These are phyloP conservation scores for Celastrina argiolus DNA, from an alignment of 2,888 invertebrate genomes.

Conservation along the genomic window DNA sequence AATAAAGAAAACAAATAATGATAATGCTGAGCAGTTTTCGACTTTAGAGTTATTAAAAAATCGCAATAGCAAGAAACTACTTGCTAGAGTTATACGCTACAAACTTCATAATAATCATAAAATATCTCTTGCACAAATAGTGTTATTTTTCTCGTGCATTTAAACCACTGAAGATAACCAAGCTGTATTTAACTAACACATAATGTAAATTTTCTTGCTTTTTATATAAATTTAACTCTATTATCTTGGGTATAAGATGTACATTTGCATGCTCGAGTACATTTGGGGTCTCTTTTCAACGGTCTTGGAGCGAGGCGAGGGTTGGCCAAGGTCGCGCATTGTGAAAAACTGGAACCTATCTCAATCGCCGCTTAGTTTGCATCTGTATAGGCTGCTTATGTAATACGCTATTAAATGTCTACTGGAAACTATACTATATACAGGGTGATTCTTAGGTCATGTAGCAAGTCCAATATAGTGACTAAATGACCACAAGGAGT, in stretches of 20 bases:
- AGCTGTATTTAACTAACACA: background rate
- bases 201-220: background rate
- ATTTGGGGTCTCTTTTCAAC: conserved; percentile 21
- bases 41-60: too few relatives aligned
- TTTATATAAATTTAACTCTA: background rate
- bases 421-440: background rate
- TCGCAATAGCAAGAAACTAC: too few relatives aligned
- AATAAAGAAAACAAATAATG: too few relatives aligned
- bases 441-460: too few relatives aligned
- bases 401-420: conserved; percentile 7
- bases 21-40: too few relatives aligned
- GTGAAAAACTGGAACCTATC: conserved; percentile 50
- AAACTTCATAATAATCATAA: too few relatives aligned
- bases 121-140: background rate
- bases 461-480: too few relatives aligned
- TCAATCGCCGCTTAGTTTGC: conserved; percentile 25
- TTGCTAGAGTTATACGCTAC: too few relatives aligned
- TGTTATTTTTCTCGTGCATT: background rate
- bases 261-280: conserved; percentile 11
- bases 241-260: background rate
- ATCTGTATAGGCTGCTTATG: conserved; percentile 17
- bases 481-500: too few relatives aligned
- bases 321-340: conserved; percentile 68
- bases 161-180: background rate
- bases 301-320: conserved; percentile 44